Evolutionary conservation across 1,140 invertebrate genomes (phyloP).

Genomic region (Chironomus tepperi): DNA sequence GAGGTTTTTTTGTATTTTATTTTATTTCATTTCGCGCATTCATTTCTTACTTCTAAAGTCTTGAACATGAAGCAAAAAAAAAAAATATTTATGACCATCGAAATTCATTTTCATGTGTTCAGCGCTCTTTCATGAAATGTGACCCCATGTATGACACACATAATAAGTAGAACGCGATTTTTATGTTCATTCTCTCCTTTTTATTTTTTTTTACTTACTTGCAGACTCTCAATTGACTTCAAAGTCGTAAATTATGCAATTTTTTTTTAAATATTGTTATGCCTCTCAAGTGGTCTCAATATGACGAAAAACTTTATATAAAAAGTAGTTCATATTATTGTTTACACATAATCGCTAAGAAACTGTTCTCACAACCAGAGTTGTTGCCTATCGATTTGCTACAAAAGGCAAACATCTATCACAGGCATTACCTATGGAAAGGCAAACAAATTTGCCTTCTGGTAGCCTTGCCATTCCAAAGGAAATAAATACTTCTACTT

Average conservation of each 20-base stretch:
- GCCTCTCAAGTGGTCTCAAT: not conserved
- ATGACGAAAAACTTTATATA: not conserved
- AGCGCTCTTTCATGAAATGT: not conserved
- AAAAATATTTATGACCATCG: not conserved
- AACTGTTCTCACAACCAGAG: not conserved
- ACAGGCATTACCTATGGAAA: too few species aligned
- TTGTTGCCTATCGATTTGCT: too few species aligned
- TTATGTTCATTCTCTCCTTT: not conserved
- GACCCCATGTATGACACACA: slow-evolving; percentile 12
- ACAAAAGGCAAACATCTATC: too few species aligned
- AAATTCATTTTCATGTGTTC: not conserved
- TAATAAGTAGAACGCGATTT: slow-evolving; percentile 8
- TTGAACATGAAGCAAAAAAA: not conserved
- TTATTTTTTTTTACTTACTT: not conserved
- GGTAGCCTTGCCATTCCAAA: too few species aligned
- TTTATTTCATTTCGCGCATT: not conserved
- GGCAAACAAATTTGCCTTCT: too few species aligned
- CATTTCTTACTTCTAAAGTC: not conserved
- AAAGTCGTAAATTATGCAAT: slow-evolving; percentile 22
- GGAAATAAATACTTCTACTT: too few species aligned
- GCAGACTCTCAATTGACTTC: not conserved
- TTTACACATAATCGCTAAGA: slow-evolving; percentile 3
- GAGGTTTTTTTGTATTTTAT: not conserved
- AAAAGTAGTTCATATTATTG: not conserved
- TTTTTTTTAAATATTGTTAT: not conserved